A percentile compares a stretch with the other conserved stretches of the same genome.
Conservation (phyloP, 2,113 vertebrate species). For the Corynorhinus townsendii region DNA sequence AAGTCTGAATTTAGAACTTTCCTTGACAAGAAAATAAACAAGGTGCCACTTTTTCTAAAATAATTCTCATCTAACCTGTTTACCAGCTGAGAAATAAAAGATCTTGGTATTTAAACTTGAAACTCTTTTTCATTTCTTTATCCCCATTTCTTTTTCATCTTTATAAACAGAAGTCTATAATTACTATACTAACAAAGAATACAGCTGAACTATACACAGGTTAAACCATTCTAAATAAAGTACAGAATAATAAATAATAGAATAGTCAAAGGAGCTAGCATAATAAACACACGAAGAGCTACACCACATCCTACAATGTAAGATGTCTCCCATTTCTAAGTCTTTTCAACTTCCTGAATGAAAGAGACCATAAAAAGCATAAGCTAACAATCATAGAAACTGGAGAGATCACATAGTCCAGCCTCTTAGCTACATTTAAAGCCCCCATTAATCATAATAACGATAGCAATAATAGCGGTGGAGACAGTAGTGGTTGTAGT, state of each 20-base stretch:
- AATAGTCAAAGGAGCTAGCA: constrained; percentile 48
- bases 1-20: neutral
- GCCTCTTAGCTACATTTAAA: neutral
- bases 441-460: neutral
- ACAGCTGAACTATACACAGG: constrained; percentile 52
- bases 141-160: constrained; percentile 55
- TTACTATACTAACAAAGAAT: constrained; percentile 70
- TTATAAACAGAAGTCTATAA: constrained; percentile 65
- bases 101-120: constrained; percentile 34
- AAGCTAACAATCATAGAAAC: neutral
- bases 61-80: constrained; percentile 44
- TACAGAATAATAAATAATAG: constrained; percentile 70
- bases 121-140: constrained; percentile 26
- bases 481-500: too few relatives aligned
- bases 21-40: constrained; percentile 46
- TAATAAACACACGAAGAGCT: constrained; percentile 62
- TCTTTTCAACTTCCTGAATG: constrained; percentile 12
- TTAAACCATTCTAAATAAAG: constrained; percentile 64
- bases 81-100: constrained; percentile 54
- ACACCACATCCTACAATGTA: neutral
- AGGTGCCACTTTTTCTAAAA: neutral
- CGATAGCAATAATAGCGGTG: neutral
- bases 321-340: constrained; percentile 9
- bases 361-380: neutral
- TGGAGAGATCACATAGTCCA: neutral